Evolutionary conservation across 1,140 invertebrate genomes (phyloP).

Genomic region (Achroia grisella): DNA sequence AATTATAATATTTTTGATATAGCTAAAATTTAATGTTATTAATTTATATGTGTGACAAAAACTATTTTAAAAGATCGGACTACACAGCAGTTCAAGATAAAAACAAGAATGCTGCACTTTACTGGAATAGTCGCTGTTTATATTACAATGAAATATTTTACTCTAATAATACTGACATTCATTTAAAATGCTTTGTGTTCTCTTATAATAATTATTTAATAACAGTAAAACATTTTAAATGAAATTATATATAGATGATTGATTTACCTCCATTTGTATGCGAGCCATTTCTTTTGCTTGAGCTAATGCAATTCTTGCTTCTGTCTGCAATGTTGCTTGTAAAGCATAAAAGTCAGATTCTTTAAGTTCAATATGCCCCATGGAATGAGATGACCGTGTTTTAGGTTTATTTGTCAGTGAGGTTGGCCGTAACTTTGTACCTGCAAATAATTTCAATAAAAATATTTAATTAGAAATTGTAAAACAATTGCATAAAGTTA

Average conservation of each 20-base stretch:
- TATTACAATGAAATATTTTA: no score
- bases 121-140: no score
- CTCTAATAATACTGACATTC: no score
- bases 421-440: slow-evolving; percentile 54
- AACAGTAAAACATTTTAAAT: not conserved
- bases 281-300: slow-evolving; percentile 94
- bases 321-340: slow-evolving; percentile 89
- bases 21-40: no score
- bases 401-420: slow-evolving; percentile 53
- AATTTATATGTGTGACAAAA: no score
- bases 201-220: no score
- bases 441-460: slow-evolving; percentile 23
- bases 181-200: no score
- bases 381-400: slow-evolving; percentile 53
- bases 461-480: not conserved
- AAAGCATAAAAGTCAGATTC: slow-evolving; percentile 86
- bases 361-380: slow-evolving; percentile 54
- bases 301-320: slow-evolving; percentile 90
- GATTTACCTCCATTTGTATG: slow-evolving; percentile 90
- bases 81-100: no score
- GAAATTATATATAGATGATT: not conserved
- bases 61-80: no score
- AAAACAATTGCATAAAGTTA: not conserved
- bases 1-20: no score
- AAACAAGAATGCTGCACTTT: no score